Conservation (phyloP, 2,888 invertebrate species). For the Calameuta idolon region DNA sequence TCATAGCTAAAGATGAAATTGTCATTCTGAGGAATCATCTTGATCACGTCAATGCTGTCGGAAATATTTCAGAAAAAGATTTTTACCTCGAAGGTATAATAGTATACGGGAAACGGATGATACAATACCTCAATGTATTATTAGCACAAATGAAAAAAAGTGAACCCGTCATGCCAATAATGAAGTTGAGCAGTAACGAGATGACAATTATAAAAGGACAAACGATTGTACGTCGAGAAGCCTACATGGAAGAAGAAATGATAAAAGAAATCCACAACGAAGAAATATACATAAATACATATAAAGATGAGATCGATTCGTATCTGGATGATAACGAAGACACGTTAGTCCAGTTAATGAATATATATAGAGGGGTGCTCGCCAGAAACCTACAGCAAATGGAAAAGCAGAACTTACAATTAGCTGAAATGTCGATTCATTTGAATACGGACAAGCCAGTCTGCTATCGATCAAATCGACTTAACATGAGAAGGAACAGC, state of each 20-base stretch:
- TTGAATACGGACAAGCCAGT: constrained; percentile 35
- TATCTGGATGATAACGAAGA: constrained; percentile 10
- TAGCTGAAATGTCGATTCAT: constrained; percentile 39
- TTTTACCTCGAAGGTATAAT: constrained; percentile 19
- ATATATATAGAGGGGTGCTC: constrained; percentile 12
- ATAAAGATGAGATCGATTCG: constrained; percentile 19
- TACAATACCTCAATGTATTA: constrained; percentile 21
- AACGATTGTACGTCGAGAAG: constrained; percentile 12
- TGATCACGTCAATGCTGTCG: constrained; percentile 19
- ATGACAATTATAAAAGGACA: constrained; percentile 11
- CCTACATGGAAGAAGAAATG: constrained; percentile 4
- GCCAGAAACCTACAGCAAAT: constrained; percentile 25
- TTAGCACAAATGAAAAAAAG: constrained; percentile 21
- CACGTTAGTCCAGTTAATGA: neutral
- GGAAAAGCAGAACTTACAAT: constrained; percentile 27
- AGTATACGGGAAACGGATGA: constrained; percentile 22
- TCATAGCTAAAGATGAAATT: neutral
- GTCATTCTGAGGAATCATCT: constrained; percentile 23
- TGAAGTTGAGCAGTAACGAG: constrained; percentile 15
- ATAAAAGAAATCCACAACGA: constrained; percentile 3
- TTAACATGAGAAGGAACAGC: constrained; percentile 33
- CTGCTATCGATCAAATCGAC: constrained; percentile 44
- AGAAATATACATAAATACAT: too few relatives aligned
- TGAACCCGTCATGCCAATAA: constrained; percentile 15
- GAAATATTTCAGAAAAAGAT: constrained; percentile 12